Percentiles rank a stretch among this genome's conserved stretches.
Evolutionary conservation across 2,888 invertebrate species (phyloP).

Genomic region (Subacronicta megacephala): DNA sequence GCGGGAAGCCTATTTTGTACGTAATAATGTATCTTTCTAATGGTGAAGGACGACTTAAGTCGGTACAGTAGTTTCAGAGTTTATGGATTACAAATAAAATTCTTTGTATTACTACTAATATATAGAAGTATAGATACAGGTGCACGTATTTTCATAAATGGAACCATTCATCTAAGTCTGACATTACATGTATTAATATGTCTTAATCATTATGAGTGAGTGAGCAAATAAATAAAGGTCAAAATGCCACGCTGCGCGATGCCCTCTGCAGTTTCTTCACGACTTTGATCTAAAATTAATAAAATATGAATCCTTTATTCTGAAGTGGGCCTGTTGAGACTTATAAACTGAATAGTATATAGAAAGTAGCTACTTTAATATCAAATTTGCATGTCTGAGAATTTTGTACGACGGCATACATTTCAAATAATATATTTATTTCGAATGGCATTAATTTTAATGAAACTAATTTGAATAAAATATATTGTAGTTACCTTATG

Average conservation of each 20-base stretch:
- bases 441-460: conserved; percentile 15
- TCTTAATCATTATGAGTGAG: conserved; percentile 21
- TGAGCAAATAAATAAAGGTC: conserved; percentile 33
- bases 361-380: conserved; percentile 19
- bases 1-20: too few species aligned
- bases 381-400: conserved; percentile 19
- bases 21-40: too few species aligned
- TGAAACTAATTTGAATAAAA: background rate
- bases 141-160: conserved; percentile 2
- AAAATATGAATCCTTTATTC: conserved; percentile 39
- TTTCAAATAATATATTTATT: conserved; percentile 5
- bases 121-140: too few species aligned
- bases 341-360: conserved; percentile 21
- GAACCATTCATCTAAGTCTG: background rate
- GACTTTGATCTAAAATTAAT: conserved; percentile 51
- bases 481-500: too few species aligned
- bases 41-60: too few species aligned
- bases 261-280: conserved; percentile 37
- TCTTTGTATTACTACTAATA: too few species aligned
- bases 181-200: background rate
- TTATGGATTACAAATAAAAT: too few species aligned
- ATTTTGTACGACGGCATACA: conserved; percentile 6
- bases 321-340: conserved; percentile 31
- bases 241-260: conserved; percentile 20
- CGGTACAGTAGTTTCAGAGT: too few species aligned